Evolutionary conservation across 2,888 invertebrate genomes (phyloP), one percentile per base, ranked within the genome.

Genomic region (Diarsia mendica): DNA sequence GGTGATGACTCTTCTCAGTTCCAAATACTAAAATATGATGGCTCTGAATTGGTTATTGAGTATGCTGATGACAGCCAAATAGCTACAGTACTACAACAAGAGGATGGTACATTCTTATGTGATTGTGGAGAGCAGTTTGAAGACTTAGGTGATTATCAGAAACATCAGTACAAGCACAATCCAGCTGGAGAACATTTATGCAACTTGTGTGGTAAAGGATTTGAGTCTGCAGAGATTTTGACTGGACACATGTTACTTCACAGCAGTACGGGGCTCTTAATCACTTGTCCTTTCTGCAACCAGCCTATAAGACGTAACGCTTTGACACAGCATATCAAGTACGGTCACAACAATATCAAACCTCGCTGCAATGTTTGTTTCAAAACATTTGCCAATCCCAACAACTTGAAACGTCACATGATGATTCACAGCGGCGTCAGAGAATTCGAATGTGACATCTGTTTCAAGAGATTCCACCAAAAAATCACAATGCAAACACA

Each of bases 401-500:
- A 96, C 80, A 96, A 96, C 79, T 89, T 96, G 33, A 96, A 96
- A 89, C 93, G 96, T 1, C 96, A 97, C 85, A 95, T 96, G 95
- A 94, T 95, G 94, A 96, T 96, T 11, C 96, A 97, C 76, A 93
- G 88, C 0, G 96, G 96, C 0, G 87, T 95, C 3, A 92, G 93
- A 80, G 95, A 96, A n/a, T 96, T 95, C 80, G 94, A 94, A 84
- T 96, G 96, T 88, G 96, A 96, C 72, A 92, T 96, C 15, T 97
- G 96, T 83, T 91, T 89, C 18, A 96, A 96, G 79, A 88, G 94
- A 51, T 97, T 97, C 87, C 94, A 94, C 73, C 96, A 96, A 70
- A 96, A 96, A 87, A 96, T 95, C 20, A 95, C 96, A 2, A 95
- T 97, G 96, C 96, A 96, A 82, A 96, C 96, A 0, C 96, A 97